These are phyloP conservation scores for Harpalus rubripes DNA, from an alignment of 2,888 invertebrate genomes.

Conservation along the genomic window DNA sequence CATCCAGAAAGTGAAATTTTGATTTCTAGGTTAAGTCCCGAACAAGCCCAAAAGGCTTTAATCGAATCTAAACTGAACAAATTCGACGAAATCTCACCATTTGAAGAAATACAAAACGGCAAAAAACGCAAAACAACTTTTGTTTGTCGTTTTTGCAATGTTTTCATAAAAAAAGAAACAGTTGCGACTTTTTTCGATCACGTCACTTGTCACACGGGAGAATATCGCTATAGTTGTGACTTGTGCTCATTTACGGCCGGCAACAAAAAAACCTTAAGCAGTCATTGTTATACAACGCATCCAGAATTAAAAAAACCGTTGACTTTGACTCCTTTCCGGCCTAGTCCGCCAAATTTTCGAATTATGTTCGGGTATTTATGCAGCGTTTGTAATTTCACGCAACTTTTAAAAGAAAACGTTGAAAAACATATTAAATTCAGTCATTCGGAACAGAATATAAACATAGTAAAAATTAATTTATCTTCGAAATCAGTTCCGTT, in stretches of 20 bases:
- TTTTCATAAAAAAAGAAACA: constrained; percentile 68
- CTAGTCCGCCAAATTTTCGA: constrained; percentile 69
- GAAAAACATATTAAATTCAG: constrained; percentile 82
- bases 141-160: constrained; percentile 75
- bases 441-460: constrained; percentile 79
- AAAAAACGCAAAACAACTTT: constrained; percentile 69
- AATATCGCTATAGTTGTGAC: constrained; percentile 84
- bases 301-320: constrained; percentile 72
- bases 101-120: constrained; percentile 69
- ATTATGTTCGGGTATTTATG: constrained; percentile 83
- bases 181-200: constrained; percentile 84
- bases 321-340: constrained; percentile 68
- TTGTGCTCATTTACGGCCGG: constrained; percentile 78
- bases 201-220: constrained; percentile 88
- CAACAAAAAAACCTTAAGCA: constrained; percentile 72
- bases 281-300: constrained; percentile 72
- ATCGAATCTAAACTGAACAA: constrained; percentile 77
- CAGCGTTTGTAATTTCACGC: constrained; percentile 86
- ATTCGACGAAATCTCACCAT: constrained; percentile 69
- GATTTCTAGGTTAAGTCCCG: constrained; percentile 81
- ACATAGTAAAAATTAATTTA: constrained; percentile 75
- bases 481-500: constrained; percentile 71
- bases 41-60: constrained; percentile 79
- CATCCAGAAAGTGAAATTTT: constrained; percentile 85
- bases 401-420: constrained; percentile 82